These are phyloP conservation scores for Mesorhabditis spiculigera DNA, from an alignment of 2,888 invertebrate species.

Conservation along the genomic window DNA sequence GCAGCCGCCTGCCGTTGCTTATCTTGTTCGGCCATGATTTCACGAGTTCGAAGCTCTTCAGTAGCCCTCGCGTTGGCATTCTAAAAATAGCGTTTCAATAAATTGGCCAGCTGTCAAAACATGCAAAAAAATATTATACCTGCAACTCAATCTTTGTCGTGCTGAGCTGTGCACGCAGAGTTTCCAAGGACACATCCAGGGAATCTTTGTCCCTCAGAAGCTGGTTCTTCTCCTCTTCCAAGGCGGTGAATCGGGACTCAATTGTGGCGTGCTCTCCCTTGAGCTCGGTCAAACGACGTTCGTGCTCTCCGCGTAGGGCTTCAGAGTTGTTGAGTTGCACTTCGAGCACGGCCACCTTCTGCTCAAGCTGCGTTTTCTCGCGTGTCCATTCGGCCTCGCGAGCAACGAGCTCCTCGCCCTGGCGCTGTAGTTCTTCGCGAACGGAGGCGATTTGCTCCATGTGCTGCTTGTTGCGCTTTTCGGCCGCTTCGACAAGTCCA, in stretches of 20 bases:
- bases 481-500: neutral
- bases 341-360: neutral
- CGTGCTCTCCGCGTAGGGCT: neutral
- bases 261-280: neutral
- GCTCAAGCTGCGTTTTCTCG: constrained; percentile 1
- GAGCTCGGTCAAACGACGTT: constrained; percentile 2
- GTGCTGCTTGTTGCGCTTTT: neutral
- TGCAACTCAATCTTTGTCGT: neutral
- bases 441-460: neutral
- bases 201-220: neutral
- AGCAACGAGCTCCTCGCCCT: neutral
- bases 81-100: neutral
- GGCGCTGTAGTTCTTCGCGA: neutral
- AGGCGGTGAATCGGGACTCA: neutral
- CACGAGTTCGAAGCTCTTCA: neutral
- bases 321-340: neutral
- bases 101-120: neutral
- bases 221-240: neutral
- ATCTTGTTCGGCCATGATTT: neutral
- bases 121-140: neutral
- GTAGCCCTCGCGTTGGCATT: neutral
- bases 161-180: constrained; percentile 5
- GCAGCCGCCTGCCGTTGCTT: neutral
- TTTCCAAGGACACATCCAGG: neutral
- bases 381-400: neutral